Evolutionary conservation across 2,888 invertebrate species (phyloP), one percentile per base, ranked within the genome.

Genomic region (Cosmia trapezina): DNA sequence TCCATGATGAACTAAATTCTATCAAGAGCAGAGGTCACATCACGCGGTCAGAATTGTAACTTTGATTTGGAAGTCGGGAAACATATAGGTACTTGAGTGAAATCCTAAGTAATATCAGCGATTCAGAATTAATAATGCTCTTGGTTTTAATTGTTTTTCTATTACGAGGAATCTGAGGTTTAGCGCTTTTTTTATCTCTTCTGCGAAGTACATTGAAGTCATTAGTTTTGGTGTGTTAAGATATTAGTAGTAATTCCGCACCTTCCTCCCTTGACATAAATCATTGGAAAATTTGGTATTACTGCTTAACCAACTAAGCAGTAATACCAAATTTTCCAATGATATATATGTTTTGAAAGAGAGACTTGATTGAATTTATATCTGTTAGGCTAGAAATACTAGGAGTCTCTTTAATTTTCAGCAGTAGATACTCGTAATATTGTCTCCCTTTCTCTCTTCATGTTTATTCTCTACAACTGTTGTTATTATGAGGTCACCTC

Each of bases 141-240:
- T 33, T 33, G 37, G 37, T 37, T 37, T 37, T 37, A 5, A 5
- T 37, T 37, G 4, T 37, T 37, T 37, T 37, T 37, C 2, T 28
- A 37, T 4, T 5, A 37, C 37, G 37, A 37, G 4, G 37, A 4
- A 37, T 37, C 37, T 37, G 37, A 37, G 37, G 37, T 37, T 28
- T 28, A 37, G 37, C 37, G 37, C 37, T 37, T 37, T 37, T 28
- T 37, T 37, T 37, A 37, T 53, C 6, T 41, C 47, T 47, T 47
- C 22, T 76, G 78, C 57, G 43, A 53, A 60, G 33, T 70, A 70
- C 62, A 59, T 47, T 37, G 12, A 57, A 9, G 28, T 33, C 12
- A 0, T 57, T 57, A 51, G 14, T 4, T 37, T 37, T 37, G 37
- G 2, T 37, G 4, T 37, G 37, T 37, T 37, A 37, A 37, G 37